phyloP scores from a whole-genome alignment of 2,797 vertebrate genomes.

The Sandelia bainsii region DNA sequence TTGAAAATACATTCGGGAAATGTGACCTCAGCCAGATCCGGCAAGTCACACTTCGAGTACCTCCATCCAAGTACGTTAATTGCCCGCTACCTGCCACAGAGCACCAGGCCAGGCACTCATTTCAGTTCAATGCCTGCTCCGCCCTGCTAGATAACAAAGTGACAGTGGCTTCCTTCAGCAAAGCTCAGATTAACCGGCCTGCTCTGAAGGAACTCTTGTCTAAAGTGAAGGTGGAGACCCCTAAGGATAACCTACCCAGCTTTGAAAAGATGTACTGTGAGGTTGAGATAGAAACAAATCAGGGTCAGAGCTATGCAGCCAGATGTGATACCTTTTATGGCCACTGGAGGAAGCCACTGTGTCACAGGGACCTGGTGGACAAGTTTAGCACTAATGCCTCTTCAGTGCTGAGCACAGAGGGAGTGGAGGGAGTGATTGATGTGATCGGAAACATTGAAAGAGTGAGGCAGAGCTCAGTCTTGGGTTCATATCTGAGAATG shows the following conservation, averaged over 20 bases:
- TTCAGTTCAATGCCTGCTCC: slow-evolving; percentile 92
- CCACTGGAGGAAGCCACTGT: slow-evolving; percentile 94
- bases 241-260: slow-evolving; percentile 88
- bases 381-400: slow-evolving; percentile 90
- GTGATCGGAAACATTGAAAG: slow-evolving; percentile 85
- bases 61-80: slow-evolving; percentile 89
- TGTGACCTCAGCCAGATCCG: slow-evolving; percentile 79
- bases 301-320: slow-evolving; percentile 62
- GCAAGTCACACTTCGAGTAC: slow-evolving; percentile 86
- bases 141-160: slow-evolving; percentile 88
- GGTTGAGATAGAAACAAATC: slow-evolving; percentile 74
- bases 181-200: slow-evolving; percentile 73
- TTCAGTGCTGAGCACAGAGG: slow-evolving; percentile 75
- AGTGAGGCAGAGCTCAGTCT: slow-evolving; percentile 78
- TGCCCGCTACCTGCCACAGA: slow-evolving; percentile 88
- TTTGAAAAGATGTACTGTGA: slow-evolving; percentile 93
- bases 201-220: slow-evolving; percentile 83
- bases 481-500: slow-evolving; percentile 84
- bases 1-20: slow-evolving; percentile 57
- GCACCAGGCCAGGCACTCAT: slow-evolving; percentile 94
- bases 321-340: slow-evolving; percentile 91
- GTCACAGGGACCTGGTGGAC: slow-evolving; percentile 84
- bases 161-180: slow-evolving; percentile 83
- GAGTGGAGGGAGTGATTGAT: slow-evolving; percentile 84
- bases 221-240: slow-evolving; percentile 86